Conservation (phyloP, 2,113 vertebrate species). For the Indicator maculatus region DNA sequence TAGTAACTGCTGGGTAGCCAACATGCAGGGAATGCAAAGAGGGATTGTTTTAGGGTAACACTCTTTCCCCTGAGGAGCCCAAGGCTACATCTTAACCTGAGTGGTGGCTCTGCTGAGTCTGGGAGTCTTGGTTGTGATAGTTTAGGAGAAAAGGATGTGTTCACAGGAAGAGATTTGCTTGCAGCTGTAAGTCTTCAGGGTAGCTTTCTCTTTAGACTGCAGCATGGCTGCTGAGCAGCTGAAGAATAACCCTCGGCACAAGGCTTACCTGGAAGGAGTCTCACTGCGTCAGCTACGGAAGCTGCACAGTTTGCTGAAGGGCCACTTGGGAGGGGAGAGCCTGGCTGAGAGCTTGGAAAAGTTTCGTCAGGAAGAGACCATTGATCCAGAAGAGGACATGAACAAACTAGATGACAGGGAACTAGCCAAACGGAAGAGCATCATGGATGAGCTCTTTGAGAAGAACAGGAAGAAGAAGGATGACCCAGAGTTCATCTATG, state of each 20-base stretch:
- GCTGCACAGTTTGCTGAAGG: constrained; percentile 82
- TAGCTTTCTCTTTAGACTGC: constrained; percentile 79
- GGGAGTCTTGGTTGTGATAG: neutral
- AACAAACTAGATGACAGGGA: constrained; percentile 92
- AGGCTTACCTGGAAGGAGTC: constrained; percentile 83
- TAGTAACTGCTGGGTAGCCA: neutral
- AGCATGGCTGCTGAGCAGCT: constrained; percentile 85
- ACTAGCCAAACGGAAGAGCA: constrained; percentile 85
- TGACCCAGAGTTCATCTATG: constrained; percentile 89
- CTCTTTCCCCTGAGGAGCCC: neutral
- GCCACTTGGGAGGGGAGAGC: constrained; percentile 82
- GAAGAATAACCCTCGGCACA: constrained; percentile 88
- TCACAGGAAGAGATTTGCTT: neutral
- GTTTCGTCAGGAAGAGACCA: constrained; percentile 70
- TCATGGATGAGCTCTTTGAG: constrained; percentile 93
- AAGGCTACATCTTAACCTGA: neutral
- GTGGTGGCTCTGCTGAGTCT: neutral
- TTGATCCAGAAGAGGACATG: constrained; percentile 88
- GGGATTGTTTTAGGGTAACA: neutral
- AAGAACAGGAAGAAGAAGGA: constrained; percentile 86
- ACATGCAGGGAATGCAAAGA: neutral
- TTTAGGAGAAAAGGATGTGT: neutral
- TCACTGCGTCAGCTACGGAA: constrained; percentile 84
- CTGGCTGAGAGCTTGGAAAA: constrained; percentile 80
- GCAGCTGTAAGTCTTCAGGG: neutral